Conservation (phyloP, 1,140 invertebrate genomes). For the Drosophila nebulosa region DNA sequence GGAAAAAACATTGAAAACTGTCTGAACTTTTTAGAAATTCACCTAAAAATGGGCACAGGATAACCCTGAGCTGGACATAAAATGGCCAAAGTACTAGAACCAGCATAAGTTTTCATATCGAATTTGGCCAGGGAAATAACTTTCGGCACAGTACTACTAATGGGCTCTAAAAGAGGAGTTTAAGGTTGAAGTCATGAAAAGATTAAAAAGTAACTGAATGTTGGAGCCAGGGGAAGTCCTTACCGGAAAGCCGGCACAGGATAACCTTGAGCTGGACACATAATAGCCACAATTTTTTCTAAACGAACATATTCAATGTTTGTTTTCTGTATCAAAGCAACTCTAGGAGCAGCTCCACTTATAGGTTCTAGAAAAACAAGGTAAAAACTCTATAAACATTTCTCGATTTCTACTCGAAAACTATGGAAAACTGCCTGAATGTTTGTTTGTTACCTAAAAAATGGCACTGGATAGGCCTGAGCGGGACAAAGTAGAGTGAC, state of each 20-base stretch:
- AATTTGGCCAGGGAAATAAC: constrained; percentile 79
- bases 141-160: constrained; percentile 85
- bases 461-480: constrained; percentile 84
- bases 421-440: constrained; percentile 39
- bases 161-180: constrained; percentile 83
- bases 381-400: no score
- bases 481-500: constrained; percentile 85
- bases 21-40: constrained; percentile 54
- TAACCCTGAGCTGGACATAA: constrained; percentile 88
- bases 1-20: neutral
- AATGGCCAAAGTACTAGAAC: constrained; percentile 80
- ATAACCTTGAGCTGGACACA: constrained; percentile 88
- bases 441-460: constrained; percentile 42
- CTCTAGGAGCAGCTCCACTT: constrained; percentile 85
- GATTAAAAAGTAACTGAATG: constrained; percentile 26
- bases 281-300: constrained; percentile 80
- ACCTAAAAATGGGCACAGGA: constrained; percentile 86
- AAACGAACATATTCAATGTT: constrained; percentile 81
- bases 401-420: no score
- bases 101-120: constrained; percentile 83
- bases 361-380: constrained; percentile 84
- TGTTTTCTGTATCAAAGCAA: constrained; percentile 82
- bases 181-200: neutral
- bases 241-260: constrained; percentile 86
- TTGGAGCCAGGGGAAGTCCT: constrained; percentile 39